Evolutionary conservation across 2,888 invertebrate genomes (phyloP), one percentile per base, ranked within the genome.

Genomic region (Agonopterix subpropinquella): DNA sequence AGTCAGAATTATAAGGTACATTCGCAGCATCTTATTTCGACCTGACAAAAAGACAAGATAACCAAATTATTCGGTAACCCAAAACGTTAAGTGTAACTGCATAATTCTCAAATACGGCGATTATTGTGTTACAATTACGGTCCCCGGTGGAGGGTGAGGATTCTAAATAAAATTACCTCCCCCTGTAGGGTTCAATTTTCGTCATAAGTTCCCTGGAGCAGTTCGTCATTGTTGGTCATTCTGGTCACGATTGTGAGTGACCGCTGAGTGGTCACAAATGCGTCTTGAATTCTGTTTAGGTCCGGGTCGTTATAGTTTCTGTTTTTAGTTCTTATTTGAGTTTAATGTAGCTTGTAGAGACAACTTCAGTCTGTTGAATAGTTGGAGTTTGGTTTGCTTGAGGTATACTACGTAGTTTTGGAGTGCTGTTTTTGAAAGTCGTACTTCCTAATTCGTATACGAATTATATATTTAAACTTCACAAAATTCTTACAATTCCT

Each of bases 111-210:
- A 78, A 77, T 77, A 73, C 76, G 70, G 71, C 65, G 70, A 79
- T 80, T 76, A 83, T 83, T 77, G 63, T 53, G 66, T 81, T 77
- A 80, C 53, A 48, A 28, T 28, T 28, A 28, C 41, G 9, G 3
- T 56, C 56, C 64, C 57, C 47, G 44, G 52, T 55, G 55, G 53
- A 57, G 58, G 11, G 41, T 64, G 65, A 63, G 66, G 60, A 59
- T 53, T 63, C 67, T 67, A 76, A 84, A 84, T 76, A 74, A 67
- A 76, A 80, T 85, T 83, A 84, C 67, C 64, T 62, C 63, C 59
- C 61, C 63, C 60, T 72, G 77, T 66, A 62, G 53, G 61, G 52
- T 62, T 61, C 66, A 62, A 78, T 80, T 78, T 68, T 73, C 74
- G 69, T 80, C 78, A 76, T 65, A 70, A 59, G 54, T 65, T 67